phyloP scores from a whole-genome alignment of 2,797 vertebrate genomes.

The Linurgus olivaceus region DNA sequence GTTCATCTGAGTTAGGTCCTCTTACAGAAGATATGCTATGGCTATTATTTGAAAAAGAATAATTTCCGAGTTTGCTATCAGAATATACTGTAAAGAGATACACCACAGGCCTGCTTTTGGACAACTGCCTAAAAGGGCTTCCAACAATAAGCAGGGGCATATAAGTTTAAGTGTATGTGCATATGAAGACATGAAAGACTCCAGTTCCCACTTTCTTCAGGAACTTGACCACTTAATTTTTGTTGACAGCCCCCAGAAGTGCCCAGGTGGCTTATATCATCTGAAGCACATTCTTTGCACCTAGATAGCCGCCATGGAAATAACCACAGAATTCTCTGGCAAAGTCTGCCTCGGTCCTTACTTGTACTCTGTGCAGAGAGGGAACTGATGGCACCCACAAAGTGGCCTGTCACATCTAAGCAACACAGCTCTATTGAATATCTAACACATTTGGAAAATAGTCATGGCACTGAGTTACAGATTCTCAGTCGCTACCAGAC shows the following conservation, averaged over 20 bases:
- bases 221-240: neutral
- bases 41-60: neutral
- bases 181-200: neutral
- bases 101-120: neutral
- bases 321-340: neutral
- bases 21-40: neutral
- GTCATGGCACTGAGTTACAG: neutral
- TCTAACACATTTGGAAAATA: neutral
- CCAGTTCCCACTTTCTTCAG: neutral
- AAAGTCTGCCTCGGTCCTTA: rapidly evolving
- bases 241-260: neutral
- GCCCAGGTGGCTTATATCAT: neutral
- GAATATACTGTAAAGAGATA: neutral
- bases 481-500: neutral
- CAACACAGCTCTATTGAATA: neutral
- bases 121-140: neutral
- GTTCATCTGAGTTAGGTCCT: neutral
- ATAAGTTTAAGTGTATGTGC: neutral
- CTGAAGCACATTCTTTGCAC: neutral
- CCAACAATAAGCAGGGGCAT: neutral
- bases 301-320: neutral
- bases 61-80: neutral
- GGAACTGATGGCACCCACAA: neutral
- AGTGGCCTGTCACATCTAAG: neutral
- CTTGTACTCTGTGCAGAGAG: neutral